Percentiles rank a stretch among this genome's conserved stretches.
These are phyloP conservation scores for Pyrrhosoma nymphula DNA, from an alignment of 2,888 invertebrate species.

Conservation along the genomic window DNA sequence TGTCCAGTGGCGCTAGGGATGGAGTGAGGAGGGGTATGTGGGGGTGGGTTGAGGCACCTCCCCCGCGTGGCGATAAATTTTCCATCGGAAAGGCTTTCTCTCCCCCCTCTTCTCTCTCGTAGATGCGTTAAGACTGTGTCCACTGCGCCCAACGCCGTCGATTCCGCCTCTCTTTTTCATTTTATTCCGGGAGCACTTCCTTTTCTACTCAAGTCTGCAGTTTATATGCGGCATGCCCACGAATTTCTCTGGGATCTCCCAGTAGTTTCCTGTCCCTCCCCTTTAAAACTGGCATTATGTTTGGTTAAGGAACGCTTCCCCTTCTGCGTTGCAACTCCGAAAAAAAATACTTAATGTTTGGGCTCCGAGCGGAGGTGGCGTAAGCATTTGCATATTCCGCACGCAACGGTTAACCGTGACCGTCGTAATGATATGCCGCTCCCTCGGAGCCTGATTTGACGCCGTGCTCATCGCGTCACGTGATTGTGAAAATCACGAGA, in stretches of 20 bases:
- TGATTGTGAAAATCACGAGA: neutral
- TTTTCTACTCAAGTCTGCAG: neutral
- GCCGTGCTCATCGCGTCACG: neutral
- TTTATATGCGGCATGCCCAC: neutral
- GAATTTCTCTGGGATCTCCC: neutral
- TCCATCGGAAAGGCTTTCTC: neutral
- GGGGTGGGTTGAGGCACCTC: neutral
- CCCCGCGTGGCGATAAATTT: neutral
- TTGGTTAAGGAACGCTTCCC: too few species aligned
- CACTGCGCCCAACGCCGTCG: neutral
- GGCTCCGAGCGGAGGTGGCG: neutral
- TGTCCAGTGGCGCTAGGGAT: neutral
- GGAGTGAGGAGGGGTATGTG: neutral
- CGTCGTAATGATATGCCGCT: neutral
- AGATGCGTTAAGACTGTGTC: neutral
- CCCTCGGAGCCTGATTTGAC: neutral
- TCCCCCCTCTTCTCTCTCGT: neutral
- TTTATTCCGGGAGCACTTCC: neutral
- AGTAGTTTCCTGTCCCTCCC: neutral
- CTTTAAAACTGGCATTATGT: neutral
- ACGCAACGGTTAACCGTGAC: neutral
- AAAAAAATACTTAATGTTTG: neutral
- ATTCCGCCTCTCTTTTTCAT: neutral
- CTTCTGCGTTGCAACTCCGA: too few species aligned
- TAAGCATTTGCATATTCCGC: neutral